phyloP scores from a whole-genome alignment of 2,888 invertebrate species.

The Lasiommata megera region DNA sequence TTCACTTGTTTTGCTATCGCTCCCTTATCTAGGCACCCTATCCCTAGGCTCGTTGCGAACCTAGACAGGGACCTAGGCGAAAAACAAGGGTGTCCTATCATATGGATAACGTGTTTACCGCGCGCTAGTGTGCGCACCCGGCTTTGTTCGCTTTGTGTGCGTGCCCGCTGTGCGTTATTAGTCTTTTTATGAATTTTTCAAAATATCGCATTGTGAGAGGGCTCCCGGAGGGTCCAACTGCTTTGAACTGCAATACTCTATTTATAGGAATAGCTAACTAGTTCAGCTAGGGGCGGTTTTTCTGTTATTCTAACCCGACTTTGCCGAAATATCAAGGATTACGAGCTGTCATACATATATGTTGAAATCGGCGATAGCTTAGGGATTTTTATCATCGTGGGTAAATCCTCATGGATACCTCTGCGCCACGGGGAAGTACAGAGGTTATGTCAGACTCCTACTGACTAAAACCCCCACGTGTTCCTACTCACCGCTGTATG shows the following conservation, averaged over 20 bases:
- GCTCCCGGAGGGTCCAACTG: slow-evolving; percentile 2
- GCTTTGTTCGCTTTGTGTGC: slow-evolving; percentile 5
- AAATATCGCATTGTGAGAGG: slow-evolving; percentile 15
- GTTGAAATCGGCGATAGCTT: no score
- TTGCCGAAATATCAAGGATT: no score
- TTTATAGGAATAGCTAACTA: slow-evolving; percentile 7
- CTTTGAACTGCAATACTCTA: slow-evolving; percentile 8
- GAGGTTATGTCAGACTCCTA: no score
- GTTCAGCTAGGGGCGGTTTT: slow-evolving; percentile 1
- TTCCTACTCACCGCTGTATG: no score
- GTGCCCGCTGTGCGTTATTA: slow-evolving; percentile 16
- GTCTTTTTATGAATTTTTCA: slow-evolving; percentile 24
- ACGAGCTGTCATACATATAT: no score
- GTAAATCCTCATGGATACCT: no score
- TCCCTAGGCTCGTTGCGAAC: slow-evolving; percentile 62
- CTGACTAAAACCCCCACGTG: no score
- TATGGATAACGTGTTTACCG: slow-evolving; percentile 43
- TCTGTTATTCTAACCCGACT: no score
- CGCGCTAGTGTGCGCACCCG: slow-evolving; percentile 26
- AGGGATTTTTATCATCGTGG: no score
- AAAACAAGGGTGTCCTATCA: slow-evolving; percentile 66
- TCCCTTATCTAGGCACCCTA: slow-evolving; percentile 77
- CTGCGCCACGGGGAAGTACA: no score
- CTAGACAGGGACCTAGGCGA: slow-evolving; percentile 76
- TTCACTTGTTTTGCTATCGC: slow-evolving; percentile 51